A percentile compares a stretch with the other conserved stretches of the same genome.
Evolutionary conservation across 2,888 invertebrate genomes (phyloP).

Genomic region (Acrobasis repandana): DNA sequence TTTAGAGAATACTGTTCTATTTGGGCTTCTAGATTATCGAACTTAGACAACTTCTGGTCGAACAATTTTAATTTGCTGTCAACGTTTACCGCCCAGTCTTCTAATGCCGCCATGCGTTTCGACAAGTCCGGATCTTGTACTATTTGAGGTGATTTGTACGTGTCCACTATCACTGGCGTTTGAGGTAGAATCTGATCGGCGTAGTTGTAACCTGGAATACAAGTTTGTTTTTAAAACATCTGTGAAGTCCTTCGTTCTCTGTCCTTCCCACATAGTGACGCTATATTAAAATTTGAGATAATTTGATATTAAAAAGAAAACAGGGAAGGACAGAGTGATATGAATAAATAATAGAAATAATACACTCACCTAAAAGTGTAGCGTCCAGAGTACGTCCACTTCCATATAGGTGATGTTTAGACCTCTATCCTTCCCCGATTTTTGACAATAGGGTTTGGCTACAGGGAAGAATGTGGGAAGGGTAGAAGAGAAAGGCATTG

Average conservation of each 20-base stretch:
- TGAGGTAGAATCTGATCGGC: slow-evolving; percentile 46
- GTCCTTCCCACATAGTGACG: slow-evolving; percentile 72
- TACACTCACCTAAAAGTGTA: slow-evolving; percentile 79
- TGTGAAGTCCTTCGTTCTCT: slow-evolving; percentile 44
- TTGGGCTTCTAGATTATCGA: slow-evolving; percentile 69
- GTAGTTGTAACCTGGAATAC: slow-evolving; percentile 67
- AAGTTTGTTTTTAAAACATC: slow-evolving; percentile 18
- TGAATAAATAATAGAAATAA: slow-evolving; percentile 50
- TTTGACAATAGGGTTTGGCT: slow-evolving; percentile 34
- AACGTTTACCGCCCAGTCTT: slow-evolving; percentile 76
- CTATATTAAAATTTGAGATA: slow-evolving; percentile 32
- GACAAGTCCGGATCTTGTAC: slow-evolving; percentile 57
- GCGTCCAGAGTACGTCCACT: slow-evolving; percentile 65
- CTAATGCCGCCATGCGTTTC: slow-evolving; percentile 65
- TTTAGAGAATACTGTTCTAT: slow-evolving; percentile 81
- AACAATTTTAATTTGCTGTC: slow-evolving; percentile 80
- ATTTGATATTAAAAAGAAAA: slow-evolving; percentile 40
- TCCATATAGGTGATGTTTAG: slow-evolving; percentile 73
- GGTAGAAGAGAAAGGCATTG: slow-evolving; percentile 45
- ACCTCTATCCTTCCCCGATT: slow-evolving; percentile 78
- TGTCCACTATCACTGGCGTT: slow-evolving; percentile 45
- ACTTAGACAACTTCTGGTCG: slow-evolving; percentile 77
- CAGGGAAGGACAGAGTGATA: slow-evolving; percentile 86
- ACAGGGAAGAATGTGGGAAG: slow-evolving; percentile 69
- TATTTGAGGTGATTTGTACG: slow-evolving; percentile 61